Evolutionary conservation across 2,113 vertebrate genomes (phyloP), one percentile per base, ranked within the genome.

Genomic region (Micronycteris hirsuta): DNA sequence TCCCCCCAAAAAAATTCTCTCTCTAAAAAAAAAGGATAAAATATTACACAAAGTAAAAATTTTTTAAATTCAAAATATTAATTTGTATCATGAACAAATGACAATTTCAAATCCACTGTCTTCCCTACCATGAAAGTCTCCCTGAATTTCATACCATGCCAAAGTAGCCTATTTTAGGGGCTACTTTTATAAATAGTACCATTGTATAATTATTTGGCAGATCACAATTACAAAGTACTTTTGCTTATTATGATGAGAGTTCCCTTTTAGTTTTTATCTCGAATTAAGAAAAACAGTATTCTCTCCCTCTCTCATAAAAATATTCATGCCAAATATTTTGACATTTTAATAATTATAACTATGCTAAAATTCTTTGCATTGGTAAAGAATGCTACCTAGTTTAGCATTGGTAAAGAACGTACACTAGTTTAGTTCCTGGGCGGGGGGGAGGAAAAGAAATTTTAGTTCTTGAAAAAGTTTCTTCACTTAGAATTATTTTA

Each of bases 401-500:
- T 41, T 9, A 61, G 24, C 49, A 89, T 86, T 61, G 65, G 63
- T 24, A 96, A 93, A 94, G 17, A 71, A 81, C 17, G 54, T 43
- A 90, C 31, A 86, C 56, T 58, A 63, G n/a, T 87, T 41, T 9
- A 61, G 24, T 68, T 84, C 70, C 43, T 94, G 22, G 49, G n/a
- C n/a, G n/a, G 43, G 15, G 63, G 58, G 63, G 76, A n/a, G 45
- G 19, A 17, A 65, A 49, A 36, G 41, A 94, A 70, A 83, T 4
- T 83, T 4, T 58, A 67, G 19, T 83, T 94, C 73, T 91, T 91
- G 47, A 19, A 93, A 47, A 90, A 91, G 41, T 0, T 3, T 88
- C 95, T 91, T 92, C 67, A 81, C 70, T 93, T 91, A 61, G 61
- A 92, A 96, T 94, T 95, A 97, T 95, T 96, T 97, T 91, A n/a